Percentiles rank a stretch among this genome's conserved stretches.
phyloP scores from a whole-genome alignment of 1,140 invertebrate species.

The Drosophila serrata region DNA sequence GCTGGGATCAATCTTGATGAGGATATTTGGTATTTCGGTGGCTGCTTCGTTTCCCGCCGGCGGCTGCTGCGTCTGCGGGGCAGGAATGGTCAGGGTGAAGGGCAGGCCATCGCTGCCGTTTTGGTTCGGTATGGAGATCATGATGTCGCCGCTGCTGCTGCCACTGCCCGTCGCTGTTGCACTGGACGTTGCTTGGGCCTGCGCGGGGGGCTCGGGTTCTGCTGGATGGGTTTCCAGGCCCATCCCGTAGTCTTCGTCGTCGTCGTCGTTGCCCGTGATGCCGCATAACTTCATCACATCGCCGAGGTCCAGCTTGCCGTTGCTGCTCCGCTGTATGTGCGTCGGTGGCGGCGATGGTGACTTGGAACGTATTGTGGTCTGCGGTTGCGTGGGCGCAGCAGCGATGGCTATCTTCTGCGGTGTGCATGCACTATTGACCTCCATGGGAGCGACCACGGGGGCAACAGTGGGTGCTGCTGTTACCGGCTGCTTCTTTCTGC shows the following conservation, averaged over 20 bases:
- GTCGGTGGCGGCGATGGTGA: slow-evolving; percentile 74
- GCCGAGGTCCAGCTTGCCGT: slow-evolving; percentile 86
- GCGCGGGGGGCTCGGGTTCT: slow-evolving; percentile 19
- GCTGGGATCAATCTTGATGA: slow-evolving; percentile 84
- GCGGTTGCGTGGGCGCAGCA: slow-evolving; percentile 15
- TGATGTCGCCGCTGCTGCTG: slow-evolving; percentile 67
- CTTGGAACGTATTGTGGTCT: slow-evolving; percentile 43
- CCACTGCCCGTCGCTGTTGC: slow-evolving; percentile 1
- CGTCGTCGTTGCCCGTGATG: slow-evolving; percentile 83
- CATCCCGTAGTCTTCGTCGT: slow-evolving; percentile 78
- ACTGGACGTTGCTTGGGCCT: background rate
- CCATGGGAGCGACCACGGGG: slow-evolving; percentile 21
- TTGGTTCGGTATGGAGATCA: slow-evolving; percentile 85
- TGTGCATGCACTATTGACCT: slow-evolving; percentile 21
- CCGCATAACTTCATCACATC: slow-evolving; percentile 87
- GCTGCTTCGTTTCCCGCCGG: slow-evolving; percentile 59
- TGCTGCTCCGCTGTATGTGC: slow-evolving; percentile 75
- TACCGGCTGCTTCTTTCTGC: slow-evolving; percentile 65
- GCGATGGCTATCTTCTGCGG: slow-evolving; percentile 46
- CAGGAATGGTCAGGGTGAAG: slow-evolving; percentile 84
- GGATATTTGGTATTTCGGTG: slow-evolving; percentile 84
- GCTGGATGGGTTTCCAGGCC: slow-evolving; percentile 28
- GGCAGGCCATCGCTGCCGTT: slow-evolving; percentile 79
- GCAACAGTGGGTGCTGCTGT: slow-evolving; percentile 12
- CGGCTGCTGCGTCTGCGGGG: slow-evolving; percentile 33